Evolutionary conservation across 2,888 invertebrate genomes (phyloP), one percentile per base, ranked within the genome.

Genomic region (Pandemis cinnamomeana): DNA sequence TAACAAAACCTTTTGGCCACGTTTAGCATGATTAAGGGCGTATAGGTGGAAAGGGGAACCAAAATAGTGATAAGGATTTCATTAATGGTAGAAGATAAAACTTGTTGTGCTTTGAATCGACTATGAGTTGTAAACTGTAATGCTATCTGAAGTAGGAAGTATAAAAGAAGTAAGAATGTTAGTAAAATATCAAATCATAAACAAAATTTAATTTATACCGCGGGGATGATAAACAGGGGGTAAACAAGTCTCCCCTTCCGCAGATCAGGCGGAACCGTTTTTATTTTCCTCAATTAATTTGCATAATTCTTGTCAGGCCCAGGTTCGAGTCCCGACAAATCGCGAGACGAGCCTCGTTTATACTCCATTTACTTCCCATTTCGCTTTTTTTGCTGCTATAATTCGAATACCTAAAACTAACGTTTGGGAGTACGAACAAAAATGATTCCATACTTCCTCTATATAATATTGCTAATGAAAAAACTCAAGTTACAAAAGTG

Each of bases 271-370:
- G 82, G 80, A 83, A 82, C 84, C 82, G 82, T 82, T 80, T 73
- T 86, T 86, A 83, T 87, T 87, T 86, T 86, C 85, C 84, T 83
- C 87, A 84, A 88, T 87, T 86, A 86, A 88, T 88, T 87, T 88
- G 82, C 89, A 89, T 88, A 88, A 88, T 86, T 86, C 86, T 86
- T 87, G 88, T 88, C 89, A 89, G 81, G 77, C 80, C 82, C 88
- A 88, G 87, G 83, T 84, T 83, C 78, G 77, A 77, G 75, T 78
- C 80, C 60, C 55, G 72, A 73, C 73, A 73, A 73, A 73, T 70
- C 72, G 58, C 27, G 27, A 27, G 46, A 44, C 48, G 67, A 67
- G 66, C 41, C 53, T 64, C 72, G 64, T 69, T 73, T 69, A 61
- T 66, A 69, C 73, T 66, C 73, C 73, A 73, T 73, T 73, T 73